phyloP scores from a whole-genome alignment of 2,888 invertebrate genomes.

The Adineta ricciae region DNA sequence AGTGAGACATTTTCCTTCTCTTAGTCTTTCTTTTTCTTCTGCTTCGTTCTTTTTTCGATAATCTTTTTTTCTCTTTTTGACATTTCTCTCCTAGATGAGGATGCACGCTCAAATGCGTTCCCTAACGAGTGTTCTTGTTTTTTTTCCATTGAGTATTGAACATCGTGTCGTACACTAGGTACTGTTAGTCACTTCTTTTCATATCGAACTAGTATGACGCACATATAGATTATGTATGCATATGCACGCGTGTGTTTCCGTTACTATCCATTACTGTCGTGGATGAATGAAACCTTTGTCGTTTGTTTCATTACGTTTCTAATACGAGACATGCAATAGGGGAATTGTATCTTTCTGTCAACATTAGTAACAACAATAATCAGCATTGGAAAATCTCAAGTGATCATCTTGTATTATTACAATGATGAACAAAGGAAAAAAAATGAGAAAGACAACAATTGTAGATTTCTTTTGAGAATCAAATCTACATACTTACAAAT shows the following conservation, averaged over 20 bases:
- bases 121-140: neutral
- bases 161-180: neutral
- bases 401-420: neutral
- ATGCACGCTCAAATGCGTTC: neutral
- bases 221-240: neutral
- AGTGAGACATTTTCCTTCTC: neutral
- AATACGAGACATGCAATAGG: slow-evolving; percentile 15
- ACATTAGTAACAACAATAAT: neutral
- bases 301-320: slow-evolving; percentile 4
- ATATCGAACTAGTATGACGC: neutral
- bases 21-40: neutral
- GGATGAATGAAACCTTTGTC: neutral
- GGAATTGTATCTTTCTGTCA: neutral
- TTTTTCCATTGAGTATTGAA: neutral
- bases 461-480: neutral
- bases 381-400: neutral
- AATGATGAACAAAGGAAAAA: neutral
- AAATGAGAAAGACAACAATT: neutral
- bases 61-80: neutral
- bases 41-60: neutral
- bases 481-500: neutral
- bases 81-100: neutral
- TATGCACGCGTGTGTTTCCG: neutral
- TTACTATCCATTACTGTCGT: neutral
- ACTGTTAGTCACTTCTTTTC: neutral